Conservation (phyloP, 2,797 vertebrate genomes). For the Parauchenoglanis ngamensis region DNA sequence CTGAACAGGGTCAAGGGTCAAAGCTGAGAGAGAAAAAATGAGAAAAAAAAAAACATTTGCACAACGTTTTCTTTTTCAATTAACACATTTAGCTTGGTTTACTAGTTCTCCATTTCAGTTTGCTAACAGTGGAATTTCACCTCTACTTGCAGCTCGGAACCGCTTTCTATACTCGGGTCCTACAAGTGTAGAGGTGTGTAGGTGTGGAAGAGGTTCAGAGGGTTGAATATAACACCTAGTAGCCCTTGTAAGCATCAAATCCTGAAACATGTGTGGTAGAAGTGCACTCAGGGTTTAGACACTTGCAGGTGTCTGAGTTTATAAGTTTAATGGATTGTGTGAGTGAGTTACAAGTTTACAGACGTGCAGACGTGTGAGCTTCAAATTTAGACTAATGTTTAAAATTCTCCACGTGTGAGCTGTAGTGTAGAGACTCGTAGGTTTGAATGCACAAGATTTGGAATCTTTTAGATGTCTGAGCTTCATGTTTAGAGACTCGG, state of each 20-base stretch:
- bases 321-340: neutral
- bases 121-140: neutral
- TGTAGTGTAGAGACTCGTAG: neutral
- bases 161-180: neutral
- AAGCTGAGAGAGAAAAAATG: slow-evolving; percentile 15
- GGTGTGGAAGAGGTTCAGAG: neutral
- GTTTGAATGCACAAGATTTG: neutral
- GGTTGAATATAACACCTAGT: neutral
- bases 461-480: neutral
- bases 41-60: neutral
- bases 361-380: neutral
- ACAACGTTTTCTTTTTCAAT: neutral
- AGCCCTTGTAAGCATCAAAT: neutral
- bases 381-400: neutral
- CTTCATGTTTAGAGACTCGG: neutral
- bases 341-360: neutral
- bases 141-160: neutral
- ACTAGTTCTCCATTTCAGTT: neutral
- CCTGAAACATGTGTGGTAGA: neutral
- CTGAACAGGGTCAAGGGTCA: slow-evolving; percentile 44
- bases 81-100: neutral
- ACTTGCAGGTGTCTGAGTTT: neutral
- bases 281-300: neutral
- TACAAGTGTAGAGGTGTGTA: neutral
- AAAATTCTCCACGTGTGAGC: neutral